phyloP scores from a whole-genome alignment of 1,140 invertebrate genomes.

The Dendroctonus valens region DNA sequence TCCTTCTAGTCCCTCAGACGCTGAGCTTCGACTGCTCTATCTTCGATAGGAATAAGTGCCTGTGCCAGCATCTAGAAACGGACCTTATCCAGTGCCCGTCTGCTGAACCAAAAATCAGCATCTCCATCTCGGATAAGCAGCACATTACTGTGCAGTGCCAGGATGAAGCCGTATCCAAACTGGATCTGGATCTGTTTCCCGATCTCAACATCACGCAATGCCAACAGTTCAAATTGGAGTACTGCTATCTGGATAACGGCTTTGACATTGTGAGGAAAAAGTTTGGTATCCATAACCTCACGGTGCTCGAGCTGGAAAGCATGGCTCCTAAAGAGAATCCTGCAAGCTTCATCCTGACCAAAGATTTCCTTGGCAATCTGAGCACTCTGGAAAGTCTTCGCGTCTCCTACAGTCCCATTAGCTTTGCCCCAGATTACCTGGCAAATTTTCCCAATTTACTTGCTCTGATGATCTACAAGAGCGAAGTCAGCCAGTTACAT shows the following conservation, averaged over 20 bases:
- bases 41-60: too few relatives aligned
- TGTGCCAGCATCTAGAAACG: too few relatives aligned
- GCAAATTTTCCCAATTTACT: slow-evolving; percentile 17
- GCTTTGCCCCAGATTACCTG: slow-evolving; percentile 11
- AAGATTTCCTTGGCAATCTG: neutral
- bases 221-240: slow-evolving; percentile 11
- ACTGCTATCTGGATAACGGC: slow-evolving; percentile 13
- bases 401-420: slow-evolving; percentile 6
- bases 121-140: slow-evolving; percentile 2
- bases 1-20: too few relatives aligned
- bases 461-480: slow-evolving; percentile 2
- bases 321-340: neutral
- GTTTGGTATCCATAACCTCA: slow-evolving; percentile 13
- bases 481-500: slow-evolving; percentile 1
- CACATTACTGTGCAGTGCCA: slow-evolving; percentile 8
- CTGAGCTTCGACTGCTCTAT: too few relatives aligned
- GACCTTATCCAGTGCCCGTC: slow-evolving; percentile 5
- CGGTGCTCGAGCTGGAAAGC: slow-evolving; percentile 1
- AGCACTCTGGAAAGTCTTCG: slow-evolving; percentile 7
- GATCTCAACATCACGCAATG: slow-evolving; percentile 1
- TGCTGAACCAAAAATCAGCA: neutral
- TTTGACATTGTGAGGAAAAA: slow-evolving; percentile 9
- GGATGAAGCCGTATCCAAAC: neutral
- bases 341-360: neutral
- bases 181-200: slow-evolving; percentile 14